Evolutionary conservation across 2,113 vertebrate species (phyloP), one percentile per base, ranked within the genome.

Genomic region (Hemiprocne comata): DNA sequence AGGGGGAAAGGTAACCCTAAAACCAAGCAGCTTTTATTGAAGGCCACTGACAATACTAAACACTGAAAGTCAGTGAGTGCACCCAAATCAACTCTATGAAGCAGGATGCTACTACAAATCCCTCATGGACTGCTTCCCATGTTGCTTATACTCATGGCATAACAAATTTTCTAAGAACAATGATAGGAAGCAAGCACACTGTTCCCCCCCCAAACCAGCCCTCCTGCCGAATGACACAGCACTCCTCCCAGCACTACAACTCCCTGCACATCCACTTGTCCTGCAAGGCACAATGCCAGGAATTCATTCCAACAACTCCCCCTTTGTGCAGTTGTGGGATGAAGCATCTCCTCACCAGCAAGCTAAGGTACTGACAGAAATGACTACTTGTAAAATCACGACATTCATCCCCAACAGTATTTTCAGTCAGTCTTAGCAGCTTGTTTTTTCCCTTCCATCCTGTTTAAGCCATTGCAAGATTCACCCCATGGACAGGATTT

Each of bases 261-360:
- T 18, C 12, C 42, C 51, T 28, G 15, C 54, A 24, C 5, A 0
- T 1, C 19, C 26, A 23, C 36, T 1, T 29, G 10, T 12, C 40
- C 50, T 40, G 33, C 46, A 11, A 38, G 26, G 28, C 17, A 23
- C 21, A 24, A 16, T 26, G 4, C 1, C 7, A 10, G 6, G 44
- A 73, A 58, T 40, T 66, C 33, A 7, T 36, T 25, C 7, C 2
- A 15, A 25, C 23, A 65, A 20, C 15, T 29, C 16, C 20, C 9
- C 15, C 24, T 50, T 50, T 16, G 3, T 1, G 13, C 2, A 33
- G n/a, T 5, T 21, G 54, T 21, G 12, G 60, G 38, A 46, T 18
- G 28, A 60, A 60, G 38, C 19, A 29, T 29, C 12, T 3, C 7
- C 15, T 15, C 71, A 70, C 34, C 64, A 51, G 23, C 34, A 75